phyloP scores from a whole-genome alignment of 2,113 vertebrate genomes.

The Ciconia maguari region DNA sequence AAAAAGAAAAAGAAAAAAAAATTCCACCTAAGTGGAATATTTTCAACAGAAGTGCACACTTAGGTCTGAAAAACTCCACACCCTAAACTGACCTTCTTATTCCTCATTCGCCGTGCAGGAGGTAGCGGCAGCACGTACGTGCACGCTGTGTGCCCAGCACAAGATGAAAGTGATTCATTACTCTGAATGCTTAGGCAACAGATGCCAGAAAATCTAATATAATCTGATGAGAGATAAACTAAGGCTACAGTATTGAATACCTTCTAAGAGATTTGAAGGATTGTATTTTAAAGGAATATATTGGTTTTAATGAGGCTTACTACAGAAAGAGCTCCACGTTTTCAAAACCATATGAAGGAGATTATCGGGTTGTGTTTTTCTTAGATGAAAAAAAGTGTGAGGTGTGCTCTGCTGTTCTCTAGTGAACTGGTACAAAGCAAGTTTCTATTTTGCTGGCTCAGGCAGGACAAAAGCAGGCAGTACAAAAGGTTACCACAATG shows the following conservation, averaged over 20 bases:
- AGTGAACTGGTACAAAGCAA: background rate
- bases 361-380: background rate
- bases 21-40: background rate
- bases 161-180: background rate
- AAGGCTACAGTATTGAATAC: background rate
- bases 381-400: rapidly evolving
- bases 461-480: background rate
- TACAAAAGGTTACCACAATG: background rate
- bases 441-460: background rate
- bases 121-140: background rate
- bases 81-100: background rate
- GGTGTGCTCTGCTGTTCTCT: background rate
- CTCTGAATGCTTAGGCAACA: background rate
- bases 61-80: background rate
- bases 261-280: background rate
- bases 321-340: rapidly evolving
- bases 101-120: rapidly evolving
- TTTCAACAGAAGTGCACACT: background rate
- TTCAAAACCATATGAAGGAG: rapidly evolving
- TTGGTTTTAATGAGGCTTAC: background rate
- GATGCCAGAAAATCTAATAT: background rate
- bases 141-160: background rate
- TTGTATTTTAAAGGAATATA: background rate
- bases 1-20: too few relatives aligned
- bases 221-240: background rate